phyloP scores from a whole-genome alignment of 2,888 invertebrate species.

The Diarsia mendica region DNA sequence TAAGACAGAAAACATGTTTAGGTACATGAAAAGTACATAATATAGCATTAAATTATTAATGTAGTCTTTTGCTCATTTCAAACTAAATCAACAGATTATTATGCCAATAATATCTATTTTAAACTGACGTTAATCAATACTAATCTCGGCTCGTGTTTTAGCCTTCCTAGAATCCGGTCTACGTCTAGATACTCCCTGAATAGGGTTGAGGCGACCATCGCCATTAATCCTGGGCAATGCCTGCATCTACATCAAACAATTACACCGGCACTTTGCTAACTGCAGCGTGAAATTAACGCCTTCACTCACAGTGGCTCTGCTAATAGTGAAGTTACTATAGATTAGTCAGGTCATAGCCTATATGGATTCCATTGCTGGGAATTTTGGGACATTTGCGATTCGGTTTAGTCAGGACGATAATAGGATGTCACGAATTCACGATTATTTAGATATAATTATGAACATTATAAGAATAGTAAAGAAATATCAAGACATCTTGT shows the following conservation, averaged over 20 bases:
- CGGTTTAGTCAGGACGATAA: not conserved
- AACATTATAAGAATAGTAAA: too few relatives aligned
- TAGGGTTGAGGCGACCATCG: not conserved
- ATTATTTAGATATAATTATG: not conserved
- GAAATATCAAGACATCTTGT: too few relatives aligned
- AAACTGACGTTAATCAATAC: not conserved
- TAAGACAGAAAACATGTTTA: not conserved
- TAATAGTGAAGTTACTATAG: not conserved
- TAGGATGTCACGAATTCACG: too few relatives aligned
- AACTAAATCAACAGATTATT: not conserved
- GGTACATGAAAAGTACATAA: too few relatives aligned
- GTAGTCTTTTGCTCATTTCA: too few relatives aligned
- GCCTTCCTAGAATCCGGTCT: not conserved
- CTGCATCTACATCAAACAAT: slow-evolving; percentile 8
- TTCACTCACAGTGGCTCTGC: not conserved
- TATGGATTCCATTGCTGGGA: not conserved
- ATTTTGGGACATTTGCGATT: not conserved
- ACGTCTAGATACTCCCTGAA: slow-evolving; percentile 1
- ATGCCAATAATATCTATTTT: not conserved
- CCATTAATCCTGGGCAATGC: slow-evolving; percentile 8
- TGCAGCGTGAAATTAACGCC: slow-evolving; percentile 19
- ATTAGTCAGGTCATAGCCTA: not conserved
- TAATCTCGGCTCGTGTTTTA: not conserved
- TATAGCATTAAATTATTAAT: too few relatives aligned
- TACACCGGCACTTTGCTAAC: slow-evolving; percentile 4